Base-by-base conservation (phyloP, 2,797 vertebrate species). In the Geotrypetes seraphini region DNA sequence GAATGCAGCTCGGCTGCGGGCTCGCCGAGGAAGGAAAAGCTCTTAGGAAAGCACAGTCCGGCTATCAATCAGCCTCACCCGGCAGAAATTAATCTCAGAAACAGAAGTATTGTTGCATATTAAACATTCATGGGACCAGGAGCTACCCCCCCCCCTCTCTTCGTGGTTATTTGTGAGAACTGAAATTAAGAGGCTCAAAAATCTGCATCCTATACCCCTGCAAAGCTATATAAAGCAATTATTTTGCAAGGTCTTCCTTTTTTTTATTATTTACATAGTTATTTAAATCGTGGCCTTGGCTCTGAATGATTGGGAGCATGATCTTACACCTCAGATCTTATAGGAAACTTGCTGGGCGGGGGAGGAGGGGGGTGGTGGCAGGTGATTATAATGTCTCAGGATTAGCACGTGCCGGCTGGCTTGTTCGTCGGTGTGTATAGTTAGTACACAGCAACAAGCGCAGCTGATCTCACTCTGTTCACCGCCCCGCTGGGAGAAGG, bases 401-500 rank as follows among this genome's bases (percentile, higher is more conserved):
- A 73, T 75, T 71, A 64, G 73, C 69, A 66, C 53, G 70, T 77
- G 84, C 84, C 71, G 85, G 83, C 75, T 80, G 78, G 71, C 84
- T 83, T 73, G 66, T 74, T 80, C 66, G 68, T n/a, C n/a, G n/a
- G 70, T 69, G 75, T 85, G 83, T 81, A 79, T 43, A n/a, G n/a
- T n/a, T n/a, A n/a, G n/a, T n/a, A 81, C 80, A 78, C 74, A 60
- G 74, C 66, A 71, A n/a, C n/a, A n/a, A n/a, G n/a, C n/a, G 73
- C 73, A 64, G 75, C 79, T 74, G 75, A 74, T 81, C 81, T 76
- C 78, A n/a, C n/a, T n/a, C n/a, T 75, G 77, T 74, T 85, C 79
- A 77, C 85, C 86, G 76, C 78, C 76, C 81, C 80, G 85, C 84
- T n/a, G n/a, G 84, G 79, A 84, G 82, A 81, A n/a, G n/a, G n/a